These are phyloP conservation scores for Montipora capricornis DNA, from an alignment of 64 coral and sea anemone species.

Conservation along the genomic window DNA sequence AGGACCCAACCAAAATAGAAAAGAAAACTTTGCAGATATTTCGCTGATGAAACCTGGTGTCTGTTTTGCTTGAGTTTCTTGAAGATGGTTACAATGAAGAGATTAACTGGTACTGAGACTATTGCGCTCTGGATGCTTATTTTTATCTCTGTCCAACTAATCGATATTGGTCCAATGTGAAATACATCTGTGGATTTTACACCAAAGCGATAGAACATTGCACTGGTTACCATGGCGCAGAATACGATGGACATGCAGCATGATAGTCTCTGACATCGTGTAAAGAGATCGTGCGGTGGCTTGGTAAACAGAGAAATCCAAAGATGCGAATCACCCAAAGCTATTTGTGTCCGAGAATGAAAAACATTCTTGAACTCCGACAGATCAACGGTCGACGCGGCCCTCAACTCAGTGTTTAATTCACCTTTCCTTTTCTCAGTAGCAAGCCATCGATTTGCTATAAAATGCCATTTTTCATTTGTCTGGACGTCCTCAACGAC, in stretches of 20 bases:
- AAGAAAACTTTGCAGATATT: slow-evolving; percentile 8
- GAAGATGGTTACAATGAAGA: slow-evolving; percentile 74
- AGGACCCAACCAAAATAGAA: slow-evolving; percentile 68
- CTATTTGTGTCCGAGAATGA: slow-evolving; percentile 68
- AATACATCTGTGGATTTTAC: slow-evolving; percentile 57
- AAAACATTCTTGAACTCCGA: slow-evolving; percentile 72
- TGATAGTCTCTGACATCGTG: slow-evolving; percentile 82
- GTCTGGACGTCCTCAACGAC: slow-evolving; percentile 43
- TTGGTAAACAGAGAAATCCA: slow-evolving; percentile 81
- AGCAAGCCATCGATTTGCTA: slow-evolving; percentile 78
- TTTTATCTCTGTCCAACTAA: slow-evolving; percentile 76
- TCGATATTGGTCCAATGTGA: slow-evolving; percentile 75
- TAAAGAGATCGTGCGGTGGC: slow-evolving; percentile 75
- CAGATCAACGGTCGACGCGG: slow-evolving; percentile 15
- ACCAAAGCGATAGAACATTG: slow-evolving; percentile 87
- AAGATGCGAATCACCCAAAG: slow-evolving; percentile 74
- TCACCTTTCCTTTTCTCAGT: slow-evolving; percentile 46
- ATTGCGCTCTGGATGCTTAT: slow-evolving; percentile 84
- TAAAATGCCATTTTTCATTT: slow-evolving; percentile 71
- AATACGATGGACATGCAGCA: slow-evolving; percentile 83
- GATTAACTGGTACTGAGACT: slow-evolving; percentile 69
- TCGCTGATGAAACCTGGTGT: neutral
- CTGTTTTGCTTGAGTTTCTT: slow-evolving; percentile 29
- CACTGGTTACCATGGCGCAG: slow-evolving; percentile 80
- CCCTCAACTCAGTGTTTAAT: slow-evolving; percentile 25